A percentile compares a stretch with the other conserved stretches of the same genome.
phyloP scores from a whole-genome alignment of 2,888 invertebrate genomes.

The Augochlorella aurata region DNA sequence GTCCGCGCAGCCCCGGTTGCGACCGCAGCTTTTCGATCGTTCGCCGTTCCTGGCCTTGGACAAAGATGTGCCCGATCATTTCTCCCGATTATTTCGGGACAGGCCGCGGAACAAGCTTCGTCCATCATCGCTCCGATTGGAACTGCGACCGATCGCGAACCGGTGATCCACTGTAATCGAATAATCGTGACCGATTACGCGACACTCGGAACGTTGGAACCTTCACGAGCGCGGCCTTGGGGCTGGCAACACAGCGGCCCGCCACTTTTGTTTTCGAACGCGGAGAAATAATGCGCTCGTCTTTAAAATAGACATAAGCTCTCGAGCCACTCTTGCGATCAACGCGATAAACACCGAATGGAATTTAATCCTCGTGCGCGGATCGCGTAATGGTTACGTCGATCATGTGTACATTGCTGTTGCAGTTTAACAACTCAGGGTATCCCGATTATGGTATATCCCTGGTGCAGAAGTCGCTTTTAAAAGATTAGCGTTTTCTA shows the following conservation, averaged over 20 bases:
- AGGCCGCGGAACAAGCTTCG: not conserved
- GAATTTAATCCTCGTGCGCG: not conserved
- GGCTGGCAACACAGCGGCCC: not conserved
- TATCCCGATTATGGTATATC: not conserved
- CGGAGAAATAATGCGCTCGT: not conserved
- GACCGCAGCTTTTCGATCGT: conserved; percentile 9
- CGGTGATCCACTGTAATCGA: conserved; percentile 21
- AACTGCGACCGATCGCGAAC: not conserved
- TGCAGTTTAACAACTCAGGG: not conserved
- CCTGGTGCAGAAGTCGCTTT: no score
- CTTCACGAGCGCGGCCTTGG: conserved; percentile 21
- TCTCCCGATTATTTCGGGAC: conserved; percentile 53
- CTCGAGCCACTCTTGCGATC: not conserved
- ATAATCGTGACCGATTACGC: conserved; percentile 22
- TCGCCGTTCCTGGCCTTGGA: conserved; percentile 32
- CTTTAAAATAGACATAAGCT: conserved; percentile 13
- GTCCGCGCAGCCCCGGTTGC: not conserved
- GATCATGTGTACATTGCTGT: not conserved
- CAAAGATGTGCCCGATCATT: conserved; percentile 24
- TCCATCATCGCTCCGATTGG: not conserved
- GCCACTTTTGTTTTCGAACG: not conserved
- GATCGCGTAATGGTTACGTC: not conserved
- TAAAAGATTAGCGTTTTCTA: no score
- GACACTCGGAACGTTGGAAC: conserved; percentile 11
- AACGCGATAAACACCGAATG: not conserved